phyloP scores from a whole-genome alignment of 2,888 invertebrate genomes.

The Gryllus longicercus region DNA sequence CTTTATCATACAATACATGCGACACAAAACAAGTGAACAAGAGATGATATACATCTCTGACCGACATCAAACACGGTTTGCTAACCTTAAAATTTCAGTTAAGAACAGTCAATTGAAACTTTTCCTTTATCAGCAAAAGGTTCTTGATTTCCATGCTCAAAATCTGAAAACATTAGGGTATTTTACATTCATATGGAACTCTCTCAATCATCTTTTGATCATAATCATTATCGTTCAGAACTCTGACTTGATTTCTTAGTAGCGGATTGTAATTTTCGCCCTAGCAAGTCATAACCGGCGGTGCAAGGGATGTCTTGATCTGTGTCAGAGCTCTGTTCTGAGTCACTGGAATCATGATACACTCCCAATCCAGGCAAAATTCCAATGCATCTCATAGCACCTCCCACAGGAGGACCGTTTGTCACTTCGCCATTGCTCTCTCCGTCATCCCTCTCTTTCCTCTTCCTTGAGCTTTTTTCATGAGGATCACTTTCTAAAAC shows the following conservation, averaged over 20 bases:
- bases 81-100: too few species aligned
- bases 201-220: too few species aligned
- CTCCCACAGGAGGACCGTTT: slow-evolving; percentile 27
- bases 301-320: slow-evolving; percentile 56
- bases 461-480: background rate
- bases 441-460: background rate
- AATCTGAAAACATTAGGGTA: too few species aligned
- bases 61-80: too few species aligned
- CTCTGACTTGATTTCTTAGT: background rate
- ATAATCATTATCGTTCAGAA: background rate
- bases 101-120: too few species aligned
- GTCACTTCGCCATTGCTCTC: slow-evolving; percentile 24
- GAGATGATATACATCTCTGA: too few species aligned
- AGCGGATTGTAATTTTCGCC: slow-evolving; percentile 34
- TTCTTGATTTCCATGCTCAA: too few species aligned
- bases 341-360: slow-evolving; percentile 68
- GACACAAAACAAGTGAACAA: too few species aligned
- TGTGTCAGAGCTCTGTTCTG: slow-evolving; percentile 64
- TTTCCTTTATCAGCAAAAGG: too few species aligned
- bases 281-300: slow-evolving; percentile 38
- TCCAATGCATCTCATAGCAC: slow-evolving; percentile 64
- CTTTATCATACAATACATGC: too few species aligned
- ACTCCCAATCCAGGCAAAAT: slow-evolving; percentile 78
- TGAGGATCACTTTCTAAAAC: background rate
- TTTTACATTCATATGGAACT: too few species aligned